Evolutionary conservation across 1,140 invertebrate genomes (phyloP), one percentile per base, ranked within the genome.

Genomic region (Leptopilina boulardi): DNA sequence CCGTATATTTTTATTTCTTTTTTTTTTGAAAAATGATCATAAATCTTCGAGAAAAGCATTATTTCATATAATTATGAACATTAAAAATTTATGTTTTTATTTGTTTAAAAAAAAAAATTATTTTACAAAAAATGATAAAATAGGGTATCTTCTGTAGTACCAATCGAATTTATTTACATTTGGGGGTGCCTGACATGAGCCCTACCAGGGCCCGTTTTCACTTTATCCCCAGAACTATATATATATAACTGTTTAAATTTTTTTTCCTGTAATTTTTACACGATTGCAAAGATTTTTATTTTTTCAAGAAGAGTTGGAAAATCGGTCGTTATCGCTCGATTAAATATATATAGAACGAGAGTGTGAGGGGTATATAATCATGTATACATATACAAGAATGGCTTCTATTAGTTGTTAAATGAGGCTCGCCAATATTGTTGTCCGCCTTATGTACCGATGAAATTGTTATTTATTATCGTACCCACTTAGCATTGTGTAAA

Each of bases 291-390:
- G 10, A 23, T 66, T 9, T 66, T 26, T n/a, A n/a, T n/a, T n/a
- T n/a, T n/a, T n/a, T n/a, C n/a, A 34, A 73, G 75, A 78, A 77
- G 44, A 75, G 74, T 72, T 30, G 72, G 51, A 76, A 42, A 74
- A 77, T 66, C 47, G 74, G 44, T 73, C 59, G 51, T 70, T 75
- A 80, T 80, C 76, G 26, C 30, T 56, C 74, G 71, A 77, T 77
- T 80, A 51, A 34, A 80, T 80, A 66, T 38, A 38, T 34, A 34
- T 6, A 34, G 30, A 38, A 38, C 34, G 34, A 1, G 2, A 4
- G 13, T 13, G 26, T 23, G 26, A 66, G 23, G 59, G 26, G 59
- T 13, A 30, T 38, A 38, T 30, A 66, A 34, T 66, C 59, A 23
- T 30, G 59, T 66, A 66, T 15, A 66, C 59, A 23, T 30, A 23